phyloP scores from a whole-genome alignment of 2,113 vertebrate species.

The Natator depressus region DNA sequence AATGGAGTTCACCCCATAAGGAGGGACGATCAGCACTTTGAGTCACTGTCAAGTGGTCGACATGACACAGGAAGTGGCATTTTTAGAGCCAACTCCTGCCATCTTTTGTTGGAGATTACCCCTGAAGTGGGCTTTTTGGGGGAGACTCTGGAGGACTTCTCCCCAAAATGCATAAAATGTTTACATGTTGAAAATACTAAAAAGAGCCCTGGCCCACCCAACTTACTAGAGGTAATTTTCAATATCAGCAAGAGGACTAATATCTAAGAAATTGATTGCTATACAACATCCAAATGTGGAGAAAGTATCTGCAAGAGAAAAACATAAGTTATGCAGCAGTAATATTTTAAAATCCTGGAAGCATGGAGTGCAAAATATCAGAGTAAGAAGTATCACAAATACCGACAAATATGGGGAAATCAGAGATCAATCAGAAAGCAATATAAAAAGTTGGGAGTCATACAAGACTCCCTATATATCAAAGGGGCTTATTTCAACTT shows the following conservation, averaged over 20 bases:
- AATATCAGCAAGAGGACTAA: constrained; percentile 31
- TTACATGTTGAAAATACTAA: neutral
- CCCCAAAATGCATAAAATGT: neutral
- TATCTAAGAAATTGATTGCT: neutral
- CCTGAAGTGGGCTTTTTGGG: neutral
- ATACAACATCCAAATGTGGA: neutral
- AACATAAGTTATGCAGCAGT: rapidly evolving
- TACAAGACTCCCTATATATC: too few species aligned
- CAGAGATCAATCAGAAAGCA: neutral
- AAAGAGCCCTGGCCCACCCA: neutral
- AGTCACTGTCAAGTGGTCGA: neutral
- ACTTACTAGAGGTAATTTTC: constrained; percentile 54
- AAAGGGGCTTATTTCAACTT: neutral
- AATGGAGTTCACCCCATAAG: neutral
- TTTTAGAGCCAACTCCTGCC: neutral
- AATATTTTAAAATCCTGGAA: neutral
- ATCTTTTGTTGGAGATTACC: neutral
- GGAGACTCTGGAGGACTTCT: neutral
- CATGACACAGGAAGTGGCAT: neutral
- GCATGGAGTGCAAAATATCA: neutral
- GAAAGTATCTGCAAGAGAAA: constrained; percentile 15
- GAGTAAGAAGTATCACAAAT: neutral
- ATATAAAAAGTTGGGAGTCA: rapidly evolving
- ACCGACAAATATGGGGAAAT: rapidly evolving
- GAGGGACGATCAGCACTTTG: neutral